These are phyloP conservation scores for Heteronetta atricapilla DNA, from an alignment of 2,113 vertebrate species.

Conservation along the genomic window DNA sequence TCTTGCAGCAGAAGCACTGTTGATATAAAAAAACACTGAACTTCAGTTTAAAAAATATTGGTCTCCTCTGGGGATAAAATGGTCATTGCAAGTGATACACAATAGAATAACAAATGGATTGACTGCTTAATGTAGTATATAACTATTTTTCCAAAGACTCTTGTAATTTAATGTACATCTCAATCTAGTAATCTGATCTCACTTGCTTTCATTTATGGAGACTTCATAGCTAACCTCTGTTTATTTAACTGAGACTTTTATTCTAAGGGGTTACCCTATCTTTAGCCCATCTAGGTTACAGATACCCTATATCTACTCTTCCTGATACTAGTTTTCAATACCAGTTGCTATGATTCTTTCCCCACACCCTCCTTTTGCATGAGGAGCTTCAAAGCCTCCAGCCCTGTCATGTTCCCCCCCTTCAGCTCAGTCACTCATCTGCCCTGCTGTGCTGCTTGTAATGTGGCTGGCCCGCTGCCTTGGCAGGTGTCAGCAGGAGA, in stretches of 20 bases:
- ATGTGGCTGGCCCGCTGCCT: background rate
- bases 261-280: background rate
- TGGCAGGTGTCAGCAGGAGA: background rate
- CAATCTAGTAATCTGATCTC: background rate
- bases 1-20: background rate
- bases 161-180: background rate
- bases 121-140: background rate
- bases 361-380: background rate
- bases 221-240: background rate
- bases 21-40: background rate
- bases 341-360: background rate
- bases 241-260: background rate
- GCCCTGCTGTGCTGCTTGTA: background rate
- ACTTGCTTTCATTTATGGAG: background rate
- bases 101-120: background rate
- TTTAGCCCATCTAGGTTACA: background rate
- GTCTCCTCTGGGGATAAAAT: background rate
- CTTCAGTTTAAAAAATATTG: background rate
- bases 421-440: background rate
- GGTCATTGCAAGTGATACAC: background rate
- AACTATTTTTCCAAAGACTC: background rate
- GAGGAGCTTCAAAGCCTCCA: background rate
- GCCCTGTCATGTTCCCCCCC: accelerated
- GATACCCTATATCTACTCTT: background rate
- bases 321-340: background rate